Percentiles rank a stretch among this genome's conserved stretches.
phyloP scores from a whole-genome alignment of 2,113 vertebrate genomes.

The Bucco capensis region DNA sequence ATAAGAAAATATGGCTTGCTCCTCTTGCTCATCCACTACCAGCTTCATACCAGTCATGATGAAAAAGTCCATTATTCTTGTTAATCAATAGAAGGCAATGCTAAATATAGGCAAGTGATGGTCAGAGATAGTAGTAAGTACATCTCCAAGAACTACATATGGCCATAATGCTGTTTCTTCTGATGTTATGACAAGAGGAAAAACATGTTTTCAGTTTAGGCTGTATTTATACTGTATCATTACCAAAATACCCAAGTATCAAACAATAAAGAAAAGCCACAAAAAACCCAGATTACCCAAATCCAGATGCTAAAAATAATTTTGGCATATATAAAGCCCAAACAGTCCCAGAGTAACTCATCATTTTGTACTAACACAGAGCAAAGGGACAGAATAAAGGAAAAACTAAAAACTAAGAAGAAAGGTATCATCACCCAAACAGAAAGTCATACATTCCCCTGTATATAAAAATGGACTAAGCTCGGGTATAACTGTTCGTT shows the following conservation, averaged over 20 bases:
- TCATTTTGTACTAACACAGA: background rate
- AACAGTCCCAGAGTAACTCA: background rate
- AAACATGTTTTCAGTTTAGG: background rate
- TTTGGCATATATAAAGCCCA: background rate
- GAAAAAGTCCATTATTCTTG: background rate
- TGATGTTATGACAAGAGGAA: background rate
- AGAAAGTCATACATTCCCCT: background rate
- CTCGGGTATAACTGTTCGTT: background rate
- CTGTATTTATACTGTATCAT: background rate
- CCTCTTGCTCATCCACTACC: background rate
- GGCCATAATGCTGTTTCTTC: background rate
- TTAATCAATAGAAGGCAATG: background rate
- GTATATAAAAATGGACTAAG: background rate
- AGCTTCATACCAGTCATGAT: background rate
- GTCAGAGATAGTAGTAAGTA: background rate
- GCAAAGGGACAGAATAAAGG: background rate
- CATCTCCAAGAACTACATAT: background rate
- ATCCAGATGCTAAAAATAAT: background rate
- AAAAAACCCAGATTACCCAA: background rate
- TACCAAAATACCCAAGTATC: background rate
- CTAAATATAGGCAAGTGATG: background rate
- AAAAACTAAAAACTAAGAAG: background rate
- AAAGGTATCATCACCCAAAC: background rate
- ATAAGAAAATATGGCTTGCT: background rate
- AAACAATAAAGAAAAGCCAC: background rate